phyloP scores from a whole-genome alignment of 1,140 invertebrate species.

The Chionoecetes opilio region DNA sequence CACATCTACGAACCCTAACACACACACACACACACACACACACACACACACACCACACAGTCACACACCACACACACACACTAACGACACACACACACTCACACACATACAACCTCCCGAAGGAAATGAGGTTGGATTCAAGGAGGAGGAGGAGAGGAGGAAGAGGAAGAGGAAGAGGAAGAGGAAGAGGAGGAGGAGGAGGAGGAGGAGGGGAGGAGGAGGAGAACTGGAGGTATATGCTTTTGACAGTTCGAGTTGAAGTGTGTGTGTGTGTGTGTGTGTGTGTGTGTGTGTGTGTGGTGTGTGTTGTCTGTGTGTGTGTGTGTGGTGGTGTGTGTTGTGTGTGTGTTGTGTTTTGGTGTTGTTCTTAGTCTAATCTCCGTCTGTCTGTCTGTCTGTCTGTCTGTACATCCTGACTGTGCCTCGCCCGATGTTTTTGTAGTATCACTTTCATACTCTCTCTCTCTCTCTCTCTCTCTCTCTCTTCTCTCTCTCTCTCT shows the following conservation, averaged over 20 bases:
- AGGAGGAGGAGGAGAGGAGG: neutral
- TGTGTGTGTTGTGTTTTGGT: neutral
- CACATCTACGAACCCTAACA: neutral
- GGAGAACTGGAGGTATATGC: neutral
- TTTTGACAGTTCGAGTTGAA: neutral
- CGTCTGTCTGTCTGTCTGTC: neutral
- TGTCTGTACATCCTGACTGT: neutral
- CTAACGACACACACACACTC: conserved; percentile 1
- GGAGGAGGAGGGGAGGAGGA: conserved; percentile 4
- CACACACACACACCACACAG: conserved; percentile 23
- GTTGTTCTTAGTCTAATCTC: neutral
- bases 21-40: conserved; percentile 3
- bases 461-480: conserved; percentile 27
- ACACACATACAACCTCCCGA: conserved; percentile 3
- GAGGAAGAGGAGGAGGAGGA: neutral
- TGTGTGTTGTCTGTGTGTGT: neutral
- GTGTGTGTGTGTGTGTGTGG: neutral
- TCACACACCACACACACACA: conserved; percentile 27
- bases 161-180: neutral
- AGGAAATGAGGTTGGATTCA: neutral
- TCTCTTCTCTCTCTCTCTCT: neutral
- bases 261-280: neutral
- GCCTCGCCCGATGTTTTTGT: neutral
- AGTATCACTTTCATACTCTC: neutral
- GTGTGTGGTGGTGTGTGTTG: neutral